phyloP scores from a whole-genome alignment of 2,797 vertebrate genomes.

The Ctenopoma kingsleyae region DNA sequence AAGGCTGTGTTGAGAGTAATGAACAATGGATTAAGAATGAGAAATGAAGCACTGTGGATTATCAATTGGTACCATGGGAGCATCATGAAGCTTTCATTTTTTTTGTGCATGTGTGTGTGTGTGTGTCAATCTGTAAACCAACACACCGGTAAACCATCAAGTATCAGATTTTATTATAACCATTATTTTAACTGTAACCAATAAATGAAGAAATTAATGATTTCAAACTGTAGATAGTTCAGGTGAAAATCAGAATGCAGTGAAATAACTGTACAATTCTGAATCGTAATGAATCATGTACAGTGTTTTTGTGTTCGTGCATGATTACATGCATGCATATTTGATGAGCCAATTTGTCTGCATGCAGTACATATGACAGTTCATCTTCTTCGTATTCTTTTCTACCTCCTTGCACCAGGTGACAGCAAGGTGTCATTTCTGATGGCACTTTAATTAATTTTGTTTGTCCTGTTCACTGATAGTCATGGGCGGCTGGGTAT shows the following conservation, averaged over 20 bases:
- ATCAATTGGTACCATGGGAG: constrained; percentile 55
- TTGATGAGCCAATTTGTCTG: constrained; percentile 52
- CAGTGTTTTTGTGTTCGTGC: constrained; percentile 28
- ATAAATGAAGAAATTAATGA: neutral
- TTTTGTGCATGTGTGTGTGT: constrained; percentile 23
- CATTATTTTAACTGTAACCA: constrained; percentile 5
- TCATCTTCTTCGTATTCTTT: constrained; percentile 76
- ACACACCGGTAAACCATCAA: neutral
- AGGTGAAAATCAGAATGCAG: constrained; percentile 6
- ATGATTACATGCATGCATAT: constrained; percentile 58
- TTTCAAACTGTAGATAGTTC: constrained; percentile 18
- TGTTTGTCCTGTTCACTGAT: constrained; percentile 87
- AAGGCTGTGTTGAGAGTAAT: constrained; percentile 61
- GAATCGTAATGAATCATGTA: constrained; percentile 31
- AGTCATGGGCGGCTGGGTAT: constrained; percentile 80
- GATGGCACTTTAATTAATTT: constrained; percentile 88
- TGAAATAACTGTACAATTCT: constrained; percentile 2
- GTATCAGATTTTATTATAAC: constrained; percentile 12
- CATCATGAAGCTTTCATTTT: constrained; percentile 34
- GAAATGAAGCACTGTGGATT: constrained; percentile 58
- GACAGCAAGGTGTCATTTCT: constrained; percentile 85
- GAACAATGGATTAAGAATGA: constrained; percentile 63
- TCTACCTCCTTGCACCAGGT: constrained; percentile 83
- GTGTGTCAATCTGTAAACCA: constrained; percentile 16
- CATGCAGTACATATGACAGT: constrained; percentile 64